phyloP scores from a whole-genome alignment of 2,888 invertebrate genomes.

The Sarcophaga variegata region DNA sequence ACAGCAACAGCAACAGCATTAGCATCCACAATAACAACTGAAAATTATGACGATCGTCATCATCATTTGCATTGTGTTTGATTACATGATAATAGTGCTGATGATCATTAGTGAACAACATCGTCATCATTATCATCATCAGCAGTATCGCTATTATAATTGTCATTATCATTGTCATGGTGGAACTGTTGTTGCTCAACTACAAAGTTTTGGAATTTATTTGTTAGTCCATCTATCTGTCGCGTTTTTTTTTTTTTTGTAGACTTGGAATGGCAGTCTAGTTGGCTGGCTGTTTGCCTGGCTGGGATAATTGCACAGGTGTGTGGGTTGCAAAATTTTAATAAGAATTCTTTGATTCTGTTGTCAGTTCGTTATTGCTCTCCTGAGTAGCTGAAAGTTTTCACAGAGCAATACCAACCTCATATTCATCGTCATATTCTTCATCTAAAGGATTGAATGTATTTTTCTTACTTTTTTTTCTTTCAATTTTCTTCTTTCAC shows the following conservation, averaged over 20 bases:
- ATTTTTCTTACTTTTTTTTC: background rate
- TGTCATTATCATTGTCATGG: background rate
- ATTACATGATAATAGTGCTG: constrained; percentile 31
- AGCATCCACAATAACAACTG: background rate
- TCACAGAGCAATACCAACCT: background rate
- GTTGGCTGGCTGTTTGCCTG: constrained; percentile 3
- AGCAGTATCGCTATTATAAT: background rate
- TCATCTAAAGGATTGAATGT: background rate
- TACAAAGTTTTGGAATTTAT: constrained; percentile 32
- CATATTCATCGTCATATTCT: background rate
- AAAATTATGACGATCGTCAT: constrained; percentile 47
- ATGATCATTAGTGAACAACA: constrained; percentile 13
- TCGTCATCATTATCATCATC: constrained; percentile 20
- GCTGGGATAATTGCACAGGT: constrained; percentile 61
- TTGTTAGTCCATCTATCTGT: background rate
- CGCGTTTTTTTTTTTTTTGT: too few relatives aligned
- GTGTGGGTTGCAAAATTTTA: constrained; percentile 65
- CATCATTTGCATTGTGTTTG: constrained; percentile 17
- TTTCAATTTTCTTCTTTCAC: too few relatives aligned
- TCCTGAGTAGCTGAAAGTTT: constrained; percentile 41
- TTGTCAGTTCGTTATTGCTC: constrained; percentile 62
- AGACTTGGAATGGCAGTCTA: too few relatives aligned
- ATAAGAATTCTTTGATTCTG: constrained; percentile 45
- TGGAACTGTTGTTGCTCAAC: background rate
- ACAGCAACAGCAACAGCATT: constrained; percentile 2